Percentiles rank a stretch among this genome's conserved stretches.
These are phyloP conservation scores for Tenthredo notha DNA, from an alignment of 2,888 invertebrate species.

Conservation along the genomic window DNA sequence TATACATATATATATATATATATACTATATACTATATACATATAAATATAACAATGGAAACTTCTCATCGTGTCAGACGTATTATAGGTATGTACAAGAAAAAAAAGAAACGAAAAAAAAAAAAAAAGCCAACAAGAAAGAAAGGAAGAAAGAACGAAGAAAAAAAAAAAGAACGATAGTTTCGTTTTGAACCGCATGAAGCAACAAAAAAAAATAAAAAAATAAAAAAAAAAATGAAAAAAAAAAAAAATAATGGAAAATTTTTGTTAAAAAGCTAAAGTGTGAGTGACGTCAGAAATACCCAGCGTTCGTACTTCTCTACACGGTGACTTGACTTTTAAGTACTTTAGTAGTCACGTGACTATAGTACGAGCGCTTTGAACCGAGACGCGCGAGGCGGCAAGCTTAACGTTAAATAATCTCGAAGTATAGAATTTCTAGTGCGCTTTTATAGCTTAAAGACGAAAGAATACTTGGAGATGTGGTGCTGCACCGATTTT, in stretches of 20 bases:
- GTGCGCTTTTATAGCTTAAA: not conserved
- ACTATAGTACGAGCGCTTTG: conserved; percentile 37
- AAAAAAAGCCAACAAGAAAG: not conserved
- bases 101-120: not conserved
- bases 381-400: conserved; percentile 41
- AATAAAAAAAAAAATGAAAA: too few relatives aligned
- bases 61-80: conserved; percentile 1
- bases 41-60: not conserved
- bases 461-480: not conserved
- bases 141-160: not conserved
- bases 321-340: conserved; percentile 51
- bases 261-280: conserved; percentile 10
- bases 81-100: not conserved
- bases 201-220: too few relatives aligned
- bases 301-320: conserved; percentile 24
- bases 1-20: not conserved
- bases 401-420: conserved; percentile 41
- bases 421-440: conserved; percentile 27
- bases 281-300: conserved; percentile 28
- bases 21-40: not conserved
- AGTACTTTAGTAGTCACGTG: conserved; percentile 44
- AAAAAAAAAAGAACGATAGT: not conserved
- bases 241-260: not conserved
- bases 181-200: not conserved
- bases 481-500: not conserved